These are phyloP conservation scores for Pollimyrus isidori DNA, from an alignment of 2,113 vertebrate species.

Conservation along the genomic window DNA sequence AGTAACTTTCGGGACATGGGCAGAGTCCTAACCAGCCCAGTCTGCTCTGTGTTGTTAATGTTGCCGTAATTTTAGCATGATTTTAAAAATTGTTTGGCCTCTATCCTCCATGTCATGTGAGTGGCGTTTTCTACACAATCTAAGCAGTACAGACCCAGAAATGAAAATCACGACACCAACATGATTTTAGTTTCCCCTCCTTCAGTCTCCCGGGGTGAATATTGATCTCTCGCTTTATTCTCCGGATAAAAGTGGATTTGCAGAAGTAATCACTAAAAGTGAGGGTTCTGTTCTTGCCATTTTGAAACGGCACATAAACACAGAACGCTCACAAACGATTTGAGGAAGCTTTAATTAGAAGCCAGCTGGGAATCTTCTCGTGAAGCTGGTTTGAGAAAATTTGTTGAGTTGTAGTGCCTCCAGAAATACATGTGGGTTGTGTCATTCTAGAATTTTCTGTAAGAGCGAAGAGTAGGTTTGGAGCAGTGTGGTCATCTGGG, in stretches of 20 bases:
- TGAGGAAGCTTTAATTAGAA: conserved; percentile 56
- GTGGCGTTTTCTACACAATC: neutral
- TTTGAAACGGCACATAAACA: neutral
- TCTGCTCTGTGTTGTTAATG: neutral
- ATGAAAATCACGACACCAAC: neutral
- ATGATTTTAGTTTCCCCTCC: neutral
- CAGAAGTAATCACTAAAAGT: neutral
- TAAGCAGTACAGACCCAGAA: neutral
- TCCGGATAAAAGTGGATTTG: conserved; percentile 11
- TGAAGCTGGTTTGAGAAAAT: conserved; percentile 31
- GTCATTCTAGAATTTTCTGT: neutral
- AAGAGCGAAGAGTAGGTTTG: neutral
- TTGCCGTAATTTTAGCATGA: neutral
- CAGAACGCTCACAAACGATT: neutral
- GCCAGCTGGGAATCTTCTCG: conserved; percentile 47
- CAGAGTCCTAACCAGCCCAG: neutral
- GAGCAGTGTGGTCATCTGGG: neutral
- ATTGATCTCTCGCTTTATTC: neutral
- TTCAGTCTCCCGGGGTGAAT: neutral
- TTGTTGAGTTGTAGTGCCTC: neutral
- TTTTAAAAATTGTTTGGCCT: neutral
- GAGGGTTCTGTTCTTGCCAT: neutral
- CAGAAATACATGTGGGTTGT: neutral
- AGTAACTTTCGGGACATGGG: neutral
- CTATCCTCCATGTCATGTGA: neutral